phyloP scores from a whole-genome alignment of 2,797 vertebrate species.

The Simalia tracyae region DNA sequence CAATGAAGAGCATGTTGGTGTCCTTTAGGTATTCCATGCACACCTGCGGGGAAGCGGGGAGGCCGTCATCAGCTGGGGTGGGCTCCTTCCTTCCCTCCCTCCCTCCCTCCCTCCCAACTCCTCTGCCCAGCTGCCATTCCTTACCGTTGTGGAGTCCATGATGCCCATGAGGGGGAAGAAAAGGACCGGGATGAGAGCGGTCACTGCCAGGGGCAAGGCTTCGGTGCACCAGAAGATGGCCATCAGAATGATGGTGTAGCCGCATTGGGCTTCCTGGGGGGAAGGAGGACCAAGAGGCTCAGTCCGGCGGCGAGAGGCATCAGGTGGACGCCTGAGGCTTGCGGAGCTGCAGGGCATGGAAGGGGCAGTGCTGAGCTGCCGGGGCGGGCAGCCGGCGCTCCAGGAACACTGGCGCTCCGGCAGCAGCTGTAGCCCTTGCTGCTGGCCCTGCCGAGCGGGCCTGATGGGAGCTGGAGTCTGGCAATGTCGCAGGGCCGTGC shows the following conservation, averaged over 20 bases:
- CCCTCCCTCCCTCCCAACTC: fast-evolving
- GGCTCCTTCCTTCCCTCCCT: background rate
- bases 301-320: background rate
- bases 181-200: slow-evolving; percentile 85
- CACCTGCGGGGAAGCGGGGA: slow-evolving; percentile 73
- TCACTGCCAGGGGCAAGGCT: slow-evolving; percentile 88
- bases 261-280: slow-evolving; percentile 84
- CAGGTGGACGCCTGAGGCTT: background rate
- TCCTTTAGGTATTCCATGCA: slow-evolving; percentile 88
- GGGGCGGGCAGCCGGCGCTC: no score
- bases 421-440: background rate
- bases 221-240: slow-evolving; percentile 93
- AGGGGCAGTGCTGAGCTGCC: background rate
- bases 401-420: background rate
- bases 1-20: slow-evolving; percentile 90
- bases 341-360: no score
- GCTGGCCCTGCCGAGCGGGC: no score
- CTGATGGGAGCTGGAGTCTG: no score
- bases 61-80: background rate
- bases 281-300: background rate
- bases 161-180: slow-evolving; percentile 94
- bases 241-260: slow-evolving; percentile 88
- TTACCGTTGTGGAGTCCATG: slow-evolving; percentile 79
- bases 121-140: background rate
- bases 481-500: no score